Conservation (phyloP, 2,888 invertebrate genomes). For the Coecobrya sp. region DNA sequence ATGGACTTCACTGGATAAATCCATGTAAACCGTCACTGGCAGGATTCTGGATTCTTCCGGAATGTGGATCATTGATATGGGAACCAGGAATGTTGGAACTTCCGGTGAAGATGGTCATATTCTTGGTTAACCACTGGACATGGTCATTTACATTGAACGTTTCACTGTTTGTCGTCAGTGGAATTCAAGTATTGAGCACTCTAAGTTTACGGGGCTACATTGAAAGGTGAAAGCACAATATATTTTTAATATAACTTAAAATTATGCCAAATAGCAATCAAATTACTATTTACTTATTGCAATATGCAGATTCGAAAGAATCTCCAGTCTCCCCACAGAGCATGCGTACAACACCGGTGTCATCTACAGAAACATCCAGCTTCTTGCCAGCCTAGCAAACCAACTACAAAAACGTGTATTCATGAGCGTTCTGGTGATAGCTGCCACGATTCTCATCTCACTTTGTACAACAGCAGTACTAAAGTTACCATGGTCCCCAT, state of each 20-base stretch:
- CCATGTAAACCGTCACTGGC: constrained; percentile 48
- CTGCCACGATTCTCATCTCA: background rate
- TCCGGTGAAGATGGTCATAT: background rate
- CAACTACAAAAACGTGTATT: constrained; percentile 20
- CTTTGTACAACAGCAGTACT: constrained; percentile 6
- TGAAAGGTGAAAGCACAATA: background rate
- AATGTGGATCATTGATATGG: background rate
- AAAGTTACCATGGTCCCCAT: constrained; percentile 24
- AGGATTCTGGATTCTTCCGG: constrained; percentile 42
- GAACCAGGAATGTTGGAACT: background rate
- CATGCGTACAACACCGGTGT: background rate
- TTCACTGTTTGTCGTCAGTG: constrained; percentile 3
- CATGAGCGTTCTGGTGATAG: constrained; percentile 18
- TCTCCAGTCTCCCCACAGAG: background rate
- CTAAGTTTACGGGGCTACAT: constrained; percentile 1
- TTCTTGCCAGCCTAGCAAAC: constrained; percentile 12
- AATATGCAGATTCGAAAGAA: background rate
- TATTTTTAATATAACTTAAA: background rate
- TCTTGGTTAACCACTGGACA: constrained; percentile 9
- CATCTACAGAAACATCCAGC: constrained; percentile 40
- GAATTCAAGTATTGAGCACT: constrained; percentile 49
- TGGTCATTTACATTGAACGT: constrained; percentile 28
- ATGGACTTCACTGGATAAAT: constrained; percentile 44
- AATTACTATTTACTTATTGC: background rate
- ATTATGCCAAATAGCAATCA: background rate